Percentiles rank a stretch among this genome's conserved stretches.
Evolutionary conservation across 2,113 vertebrate genomes (phyloP).

Genomic region (Lophochroa leadbeateri): DNA sequence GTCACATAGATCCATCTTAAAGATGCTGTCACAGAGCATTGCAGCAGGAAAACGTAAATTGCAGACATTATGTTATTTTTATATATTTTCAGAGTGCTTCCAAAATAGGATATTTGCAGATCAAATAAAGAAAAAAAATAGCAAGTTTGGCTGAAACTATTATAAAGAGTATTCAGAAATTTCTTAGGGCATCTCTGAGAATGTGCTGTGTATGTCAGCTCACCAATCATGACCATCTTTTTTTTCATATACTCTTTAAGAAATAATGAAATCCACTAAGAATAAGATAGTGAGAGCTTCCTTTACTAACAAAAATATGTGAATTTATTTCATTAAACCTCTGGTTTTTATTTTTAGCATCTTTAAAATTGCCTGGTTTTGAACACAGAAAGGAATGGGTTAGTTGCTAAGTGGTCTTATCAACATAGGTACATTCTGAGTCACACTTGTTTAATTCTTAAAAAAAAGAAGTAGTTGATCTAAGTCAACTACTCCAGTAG

Average conservation of each 20-base stretch:
- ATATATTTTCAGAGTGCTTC: not conserved
- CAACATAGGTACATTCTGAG: not conserved
- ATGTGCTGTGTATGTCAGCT: not conserved
- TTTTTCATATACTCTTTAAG: not conserved
- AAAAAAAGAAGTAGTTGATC: not conserved
- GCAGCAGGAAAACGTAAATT: constrained; percentile 43
- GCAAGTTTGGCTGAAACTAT: not conserved
- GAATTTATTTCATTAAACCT: not conserved
- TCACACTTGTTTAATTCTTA: not conserved
- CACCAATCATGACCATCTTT: not conserved
- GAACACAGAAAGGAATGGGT: not conserved
- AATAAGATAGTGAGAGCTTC: not conserved
- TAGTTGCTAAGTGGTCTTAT: not conserved
- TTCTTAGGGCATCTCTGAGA: not conserved
- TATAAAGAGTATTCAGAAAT: not conserved
- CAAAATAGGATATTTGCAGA: constrained; percentile 4
- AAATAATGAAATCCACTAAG: not conserved
- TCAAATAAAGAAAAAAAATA: not conserved
- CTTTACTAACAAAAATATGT: not conserved
- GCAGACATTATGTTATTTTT: not conserved
- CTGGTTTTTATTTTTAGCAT: not conserved
- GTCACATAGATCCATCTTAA: not conserved
- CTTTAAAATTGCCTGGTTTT: not conserved
- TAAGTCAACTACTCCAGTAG: not conserved
- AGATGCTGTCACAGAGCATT: not conserved